Evolutionary conservation across 2,888 invertebrate species (phyloP), one percentile per base, ranked within the genome.

Genomic region (Eupithecia tripunctaria): DNA sequence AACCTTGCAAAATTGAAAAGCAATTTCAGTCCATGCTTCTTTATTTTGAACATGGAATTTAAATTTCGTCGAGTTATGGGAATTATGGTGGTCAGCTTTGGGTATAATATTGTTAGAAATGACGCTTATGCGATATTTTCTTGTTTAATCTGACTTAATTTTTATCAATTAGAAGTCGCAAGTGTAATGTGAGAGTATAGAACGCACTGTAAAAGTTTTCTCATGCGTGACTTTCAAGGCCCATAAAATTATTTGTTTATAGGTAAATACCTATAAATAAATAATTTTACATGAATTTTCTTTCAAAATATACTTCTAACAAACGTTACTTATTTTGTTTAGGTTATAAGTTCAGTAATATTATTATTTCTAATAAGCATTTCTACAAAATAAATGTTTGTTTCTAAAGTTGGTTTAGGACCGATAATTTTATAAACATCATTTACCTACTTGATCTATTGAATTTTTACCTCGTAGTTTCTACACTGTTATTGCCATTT

Each of bases 51-150:
- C 74, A 77, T 78, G 75, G 79, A 77, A 81, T 73, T 86, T 86
- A 74, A 82, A 86, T 86, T 86, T 86, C 60, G 83, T 76, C 76
- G 84, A 82, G 76, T 87, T 82, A 80, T 84, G 78, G 62, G 47
- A 70, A 68, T 66, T 56, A 70, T 67, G 38, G 64, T 70, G 71
- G 71, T 63, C 62, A 73, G 29, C n/a, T n/a, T 25, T 7, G 66
- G 27, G 66, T 25, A 21, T 67, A 67, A 47, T 12, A 73, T 12
- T 29, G 5, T 38, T 62, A 69, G 72, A 73, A 69, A 38, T 47
- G 66, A 41, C 51, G 67, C 25, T 14, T 21, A 12, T 14, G 21
- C 4, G 25, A 14, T 56, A 51, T 56, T 56, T 25, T 25, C 12
- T 12, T 21, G 12, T 14, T 25, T 1, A 56, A 4, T 21, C 0